Percentiles rank a stretch among this genome's conserved stretches.
Evolutionary conservation across 2,888 invertebrate species (phyloP).

Genomic region (Eucriotettix oculatus): DNA sequence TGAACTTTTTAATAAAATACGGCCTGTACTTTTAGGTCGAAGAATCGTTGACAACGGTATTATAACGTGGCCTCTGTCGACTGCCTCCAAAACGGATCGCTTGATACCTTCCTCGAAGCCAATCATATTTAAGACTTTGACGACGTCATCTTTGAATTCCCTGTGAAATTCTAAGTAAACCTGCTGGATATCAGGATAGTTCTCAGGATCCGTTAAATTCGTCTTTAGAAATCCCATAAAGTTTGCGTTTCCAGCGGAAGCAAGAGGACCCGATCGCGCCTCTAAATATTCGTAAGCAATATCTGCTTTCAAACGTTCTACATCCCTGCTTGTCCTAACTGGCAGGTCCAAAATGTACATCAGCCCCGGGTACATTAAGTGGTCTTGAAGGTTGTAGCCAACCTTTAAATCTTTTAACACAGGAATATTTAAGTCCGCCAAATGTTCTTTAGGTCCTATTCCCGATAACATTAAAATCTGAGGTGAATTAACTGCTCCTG

Average conservation of each 20-base stretch:
- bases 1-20: constrained; percentile 21
- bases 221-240: no score
- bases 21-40: constrained; percentile 28
- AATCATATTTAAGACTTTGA: constrained; percentile 7
- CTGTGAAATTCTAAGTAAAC: constrained; percentile 14
- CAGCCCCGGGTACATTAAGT: constrained; percentile 15
- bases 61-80: constrained; percentile 3
- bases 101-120: constrained; percentile 12
- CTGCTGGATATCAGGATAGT: constrained; percentile 6
- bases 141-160: constrained; percentile 18
- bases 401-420: constrained; percentile 18
- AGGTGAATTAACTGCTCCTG: constrained; percentile 13
- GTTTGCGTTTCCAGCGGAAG: no score
- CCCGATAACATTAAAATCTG: constrained; percentile 13
- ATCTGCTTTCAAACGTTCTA: no score
- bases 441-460: constrained; percentile 10
- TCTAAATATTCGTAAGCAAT: no score
- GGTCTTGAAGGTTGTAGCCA: constrained; percentile 33
- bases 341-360: no score
- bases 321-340: no score
- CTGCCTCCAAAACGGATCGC: constrained; percentile 2
- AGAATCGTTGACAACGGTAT: constrained; percentile 15
- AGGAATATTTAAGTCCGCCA: constrained; percentile 7
- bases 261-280: no score
- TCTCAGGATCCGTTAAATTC: constrained; percentile 1